These are phyloP conservation scores for Fregata magnificens DNA, from an alignment of 2,113 vertebrate species.

Conservation along the genomic window DNA sequence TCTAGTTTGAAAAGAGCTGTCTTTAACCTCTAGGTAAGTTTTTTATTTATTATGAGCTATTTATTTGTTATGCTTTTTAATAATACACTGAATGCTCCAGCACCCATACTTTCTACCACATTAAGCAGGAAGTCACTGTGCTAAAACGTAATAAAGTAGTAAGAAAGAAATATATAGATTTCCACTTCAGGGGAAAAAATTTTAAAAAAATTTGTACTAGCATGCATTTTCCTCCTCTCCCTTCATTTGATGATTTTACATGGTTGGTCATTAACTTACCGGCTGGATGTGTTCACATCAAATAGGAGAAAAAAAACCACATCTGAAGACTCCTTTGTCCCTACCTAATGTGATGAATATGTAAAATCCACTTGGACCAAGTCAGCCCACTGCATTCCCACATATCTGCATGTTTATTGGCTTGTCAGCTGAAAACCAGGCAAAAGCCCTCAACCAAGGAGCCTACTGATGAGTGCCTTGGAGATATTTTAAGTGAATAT, in stretches of 20 bases:
- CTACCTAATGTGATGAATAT: neutral
- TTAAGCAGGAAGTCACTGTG: neutral
- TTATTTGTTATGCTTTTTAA: neutral
- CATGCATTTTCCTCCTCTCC: neutral
- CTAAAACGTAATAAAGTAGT: neutral
- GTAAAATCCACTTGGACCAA: neutral
- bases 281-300: neutral
- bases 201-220: neutral
- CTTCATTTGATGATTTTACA: neutral
- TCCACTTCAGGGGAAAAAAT: neutral
- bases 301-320: neutral
- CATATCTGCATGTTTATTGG: neutral
- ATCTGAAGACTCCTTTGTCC: neutral
- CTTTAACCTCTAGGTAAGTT: neutral
- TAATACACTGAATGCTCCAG: neutral
- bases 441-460: neutral
- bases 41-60: neutral
- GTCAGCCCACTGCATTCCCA: neutral
- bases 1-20: neutral
- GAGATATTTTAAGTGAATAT: slow-evolving; percentile 1
- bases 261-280: neutral
- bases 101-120: neutral
- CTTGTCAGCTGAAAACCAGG: neutral
- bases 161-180: neutral
- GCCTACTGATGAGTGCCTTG: neutral